Conservation (phyloP, 2,888 invertebrate genomes). For the Eutolmus rufibarbis region DNA sequence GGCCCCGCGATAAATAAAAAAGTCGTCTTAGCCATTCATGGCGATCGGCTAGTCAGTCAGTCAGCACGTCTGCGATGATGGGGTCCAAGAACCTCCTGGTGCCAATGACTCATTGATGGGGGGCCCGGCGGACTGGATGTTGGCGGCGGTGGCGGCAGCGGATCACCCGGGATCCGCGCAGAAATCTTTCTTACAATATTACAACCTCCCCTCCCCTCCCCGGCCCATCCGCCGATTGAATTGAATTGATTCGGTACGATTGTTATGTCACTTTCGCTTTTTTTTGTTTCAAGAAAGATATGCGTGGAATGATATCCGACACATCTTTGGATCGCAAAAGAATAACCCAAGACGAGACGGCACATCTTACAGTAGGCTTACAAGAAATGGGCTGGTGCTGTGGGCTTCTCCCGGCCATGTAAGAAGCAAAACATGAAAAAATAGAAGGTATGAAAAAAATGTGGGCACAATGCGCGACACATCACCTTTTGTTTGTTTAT, state of each 20-base stretch:
- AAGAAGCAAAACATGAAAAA: not conserved
- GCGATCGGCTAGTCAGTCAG: slow-evolving; percentile 19
- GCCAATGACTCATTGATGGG: slow-evolving; percentile 20
- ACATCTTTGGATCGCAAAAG: not conserved
- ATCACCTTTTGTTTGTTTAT: not conserved
- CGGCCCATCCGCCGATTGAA: not conserved
- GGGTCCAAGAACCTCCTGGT: slow-evolving; percentile 19
- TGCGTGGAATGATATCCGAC: slow-evolving; percentile 30
- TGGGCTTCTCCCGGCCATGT: not conserved
- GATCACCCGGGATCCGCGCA: not conserved
- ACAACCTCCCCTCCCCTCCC: not conserved
- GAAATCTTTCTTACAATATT: not conserved
- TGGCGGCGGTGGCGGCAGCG: not conserved
- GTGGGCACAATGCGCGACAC: slow-evolving; percentile 29
- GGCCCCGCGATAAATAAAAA: not conserved
- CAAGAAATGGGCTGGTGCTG: not conserved
- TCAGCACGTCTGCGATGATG: not conserved
- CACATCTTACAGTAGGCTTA: not conserved
- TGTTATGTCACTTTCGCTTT: slow-evolving; percentile 32
- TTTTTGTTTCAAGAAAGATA: not conserved
- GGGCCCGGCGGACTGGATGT: not conserved
- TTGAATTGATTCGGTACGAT: not conserved
- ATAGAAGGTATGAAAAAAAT: not conserved
- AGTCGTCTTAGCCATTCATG: slow-evolving; percentile 6
- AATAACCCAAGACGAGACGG: not conserved